Evolutionary conservation across 1,140 invertebrate genomes (phyloP).

Genomic region (Drosophila setifemur): DNA sequence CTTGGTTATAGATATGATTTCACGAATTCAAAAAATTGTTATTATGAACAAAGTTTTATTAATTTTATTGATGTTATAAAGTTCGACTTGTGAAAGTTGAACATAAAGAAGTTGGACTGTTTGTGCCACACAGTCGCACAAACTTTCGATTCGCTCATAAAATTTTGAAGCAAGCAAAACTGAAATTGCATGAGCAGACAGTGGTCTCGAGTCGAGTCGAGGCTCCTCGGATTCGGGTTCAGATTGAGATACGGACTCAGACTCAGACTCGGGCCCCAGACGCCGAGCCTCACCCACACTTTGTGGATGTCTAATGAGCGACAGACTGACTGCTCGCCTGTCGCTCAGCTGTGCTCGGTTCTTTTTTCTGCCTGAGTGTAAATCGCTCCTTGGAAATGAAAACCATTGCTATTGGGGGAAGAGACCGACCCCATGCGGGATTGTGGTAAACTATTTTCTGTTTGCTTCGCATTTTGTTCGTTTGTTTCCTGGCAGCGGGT

Average conservation of each 20-base stretch:
- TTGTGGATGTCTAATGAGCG: conserved; percentile 52
- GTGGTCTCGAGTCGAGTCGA: neutral
- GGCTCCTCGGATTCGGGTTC: conserved; percentile 9
- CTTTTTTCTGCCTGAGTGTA: conserved; percentile 14
- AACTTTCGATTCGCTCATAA: conserved; percentile 67
- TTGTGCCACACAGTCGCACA: conserved; percentile 50
- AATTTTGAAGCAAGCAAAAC: conserved; percentile 54
- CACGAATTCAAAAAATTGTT: too few species aligned
- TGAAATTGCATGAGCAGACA: conserved; percentile 44
- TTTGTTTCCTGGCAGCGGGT: neutral
- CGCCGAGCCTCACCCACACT: conserved; percentile 14
- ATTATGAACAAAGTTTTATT: too few species aligned
- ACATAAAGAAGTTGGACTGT: conserved; percentile 4
- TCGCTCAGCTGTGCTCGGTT: conserved; percentile 42
- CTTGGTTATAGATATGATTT: too few species aligned
- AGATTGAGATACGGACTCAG: conserved; percentile 18
- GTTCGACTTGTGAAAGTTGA: too few species aligned
- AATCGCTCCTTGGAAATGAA: conserved; percentile 17
- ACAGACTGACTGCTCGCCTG: conserved; percentile 40
- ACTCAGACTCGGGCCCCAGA: conserved; percentile 10
- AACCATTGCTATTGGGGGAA: conserved; percentile 20
- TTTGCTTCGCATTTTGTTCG: conserved; percentile 6
- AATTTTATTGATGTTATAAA: too few species aligned
- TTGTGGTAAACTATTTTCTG: conserved; percentile 36
- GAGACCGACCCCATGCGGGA: conserved; percentile 14